Conservation (phyloP, 2,113 vertebrate species). For the Condylura cristata region DNA sequence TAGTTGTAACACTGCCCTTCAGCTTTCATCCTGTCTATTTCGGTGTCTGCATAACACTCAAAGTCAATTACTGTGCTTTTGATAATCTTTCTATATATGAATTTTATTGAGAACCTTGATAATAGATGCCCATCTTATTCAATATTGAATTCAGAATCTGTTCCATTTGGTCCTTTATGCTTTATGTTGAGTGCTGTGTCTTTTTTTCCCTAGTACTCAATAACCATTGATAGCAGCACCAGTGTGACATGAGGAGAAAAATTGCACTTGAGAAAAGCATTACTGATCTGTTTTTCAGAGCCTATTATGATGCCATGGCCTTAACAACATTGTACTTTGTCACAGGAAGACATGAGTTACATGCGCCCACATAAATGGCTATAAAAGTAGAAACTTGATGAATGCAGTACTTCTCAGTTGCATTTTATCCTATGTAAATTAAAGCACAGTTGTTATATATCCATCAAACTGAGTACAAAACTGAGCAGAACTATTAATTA, state of each 20-base stretch:
- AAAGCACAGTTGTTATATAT: slow-evolving; percentile 43
- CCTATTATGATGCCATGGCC: slow-evolving; percentile 16
- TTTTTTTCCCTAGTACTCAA: not conserved
- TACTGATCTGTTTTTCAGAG: slow-evolving; percentile 18
- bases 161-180: not conserved
- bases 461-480: slow-evolving; percentile 24
- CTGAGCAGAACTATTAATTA: slow-evolving; percentile 25
- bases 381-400: not conserved
- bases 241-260: slow-evolving; percentile 14
- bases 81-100: not conserved
- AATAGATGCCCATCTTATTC: not conserved
- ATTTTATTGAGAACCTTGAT: slow-evolving; percentile 13
- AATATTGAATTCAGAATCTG: not conserved
- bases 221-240: slow-evolving; percentile 29
- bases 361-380: not conserved
- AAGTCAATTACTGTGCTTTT: not conserved
- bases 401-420: not conserved
- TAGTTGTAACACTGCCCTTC: not conserved
- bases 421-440: not conserved
- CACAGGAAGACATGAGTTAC: slow-evolving; percentile 38
- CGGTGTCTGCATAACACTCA: not conserved
- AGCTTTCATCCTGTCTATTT: not conserved
- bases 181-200: not conserved
- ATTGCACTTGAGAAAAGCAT: slow-evolving; percentile 12
- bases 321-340: slow-evolving; percentile 49